phyloP scores from a whole-genome alignment of 1,140 invertebrate genomes.

The Bilobella aurantiaca region DNA sequence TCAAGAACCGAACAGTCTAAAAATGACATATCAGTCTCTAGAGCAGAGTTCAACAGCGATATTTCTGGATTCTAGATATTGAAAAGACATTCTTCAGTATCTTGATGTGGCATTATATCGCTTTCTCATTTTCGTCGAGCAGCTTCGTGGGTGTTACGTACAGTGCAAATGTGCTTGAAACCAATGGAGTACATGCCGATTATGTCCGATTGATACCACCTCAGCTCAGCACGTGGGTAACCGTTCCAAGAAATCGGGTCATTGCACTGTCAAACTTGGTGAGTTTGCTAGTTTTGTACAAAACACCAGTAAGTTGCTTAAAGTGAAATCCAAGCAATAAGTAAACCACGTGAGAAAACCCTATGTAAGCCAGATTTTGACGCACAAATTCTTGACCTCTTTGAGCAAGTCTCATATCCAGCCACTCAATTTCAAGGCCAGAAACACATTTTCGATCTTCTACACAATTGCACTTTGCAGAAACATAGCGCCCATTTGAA shows the following conservation, averaged over 20 bases:
- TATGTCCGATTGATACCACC: slow-evolving; percentile 11
- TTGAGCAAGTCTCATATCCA: slow-evolving; percentile 14
- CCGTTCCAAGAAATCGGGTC: slow-evolving; percentile 4
- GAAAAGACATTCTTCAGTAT: no score
- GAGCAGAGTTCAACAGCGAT: not conserved
- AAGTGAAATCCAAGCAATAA: slow-evolving; percentile 15
- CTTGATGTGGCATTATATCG: not conserved
- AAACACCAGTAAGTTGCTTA: slow-evolving; percentile 17
- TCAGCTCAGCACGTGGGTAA: not conserved
- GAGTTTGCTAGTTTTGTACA: slow-evolving; percentile 9
- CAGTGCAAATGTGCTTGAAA: slow-evolving; percentile 3
- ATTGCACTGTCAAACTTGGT: not conserved
- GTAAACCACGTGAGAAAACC: not conserved
- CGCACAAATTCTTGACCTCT: slow-evolving; percentile 26
- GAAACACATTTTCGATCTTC: no score
- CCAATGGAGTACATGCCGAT: not conserved
- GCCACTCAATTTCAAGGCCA: no score
- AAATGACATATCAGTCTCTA: not conserved
- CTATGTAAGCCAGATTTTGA: slow-evolving; percentile 17
- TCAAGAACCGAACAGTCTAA: not conserved
- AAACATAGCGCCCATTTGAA: no score
- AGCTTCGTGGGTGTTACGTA: slow-evolving; percentile 19
- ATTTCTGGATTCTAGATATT: not conserved
- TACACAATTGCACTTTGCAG: no score
- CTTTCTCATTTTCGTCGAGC: not conserved